These are phyloP conservation scores for Carassius gibelio DNA, from an alignment of 2,113 vertebrate species.

Conservation along the genomic window DNA sequence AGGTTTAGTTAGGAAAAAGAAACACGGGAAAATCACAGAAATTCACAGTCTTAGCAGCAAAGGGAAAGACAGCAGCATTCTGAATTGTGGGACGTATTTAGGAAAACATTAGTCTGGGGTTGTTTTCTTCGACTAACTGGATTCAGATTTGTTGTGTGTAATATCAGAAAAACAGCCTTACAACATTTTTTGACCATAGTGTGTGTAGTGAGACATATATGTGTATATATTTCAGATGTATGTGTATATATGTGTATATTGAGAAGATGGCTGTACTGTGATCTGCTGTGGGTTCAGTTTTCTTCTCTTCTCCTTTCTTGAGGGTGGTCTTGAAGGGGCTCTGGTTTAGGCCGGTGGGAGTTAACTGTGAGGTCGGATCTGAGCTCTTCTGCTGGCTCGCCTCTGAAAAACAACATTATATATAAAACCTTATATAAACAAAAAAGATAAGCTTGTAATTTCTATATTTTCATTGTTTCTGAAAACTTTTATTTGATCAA, in stretches of 20 bases:
- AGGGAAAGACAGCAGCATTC: neutral
- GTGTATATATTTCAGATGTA: constrained; percentile 23
- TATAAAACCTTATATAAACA: no score
- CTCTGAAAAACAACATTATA: constrained; percentile 67
- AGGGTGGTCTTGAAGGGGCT: constrained; percentile 81
- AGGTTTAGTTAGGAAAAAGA: constrained; percentile 15
- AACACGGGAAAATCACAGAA: constrained; percentile 23
- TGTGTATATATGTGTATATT: constrained; percentile 43
- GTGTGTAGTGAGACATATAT: neutral
- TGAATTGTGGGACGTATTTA: constrained; percentile 39
- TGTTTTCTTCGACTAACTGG: neutral
- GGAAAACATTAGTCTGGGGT: neutral
- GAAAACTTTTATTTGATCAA: neutral
- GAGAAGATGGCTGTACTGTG: constrained; percentile 61
- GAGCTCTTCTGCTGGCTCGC: constrained; percentile 89
- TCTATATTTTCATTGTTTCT: no score
- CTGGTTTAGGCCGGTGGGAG: constrained; percentile 67
- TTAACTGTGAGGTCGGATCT: constrained; percentile 72
- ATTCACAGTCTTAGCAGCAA: constrained; percentile 1
- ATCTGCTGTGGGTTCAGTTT: constrained; percentile 73
- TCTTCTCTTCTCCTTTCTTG: constrained; percentile 87
- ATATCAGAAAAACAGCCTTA: neutral
- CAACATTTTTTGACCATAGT: no score
- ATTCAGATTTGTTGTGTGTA: neutral
- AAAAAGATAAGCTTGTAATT: neutral